These are phyloP conservation scores for Rhodeus uyekii DNA, from an alignment of 2,797 vertebrate genomes.

Conservation along the genomic window DNA sequence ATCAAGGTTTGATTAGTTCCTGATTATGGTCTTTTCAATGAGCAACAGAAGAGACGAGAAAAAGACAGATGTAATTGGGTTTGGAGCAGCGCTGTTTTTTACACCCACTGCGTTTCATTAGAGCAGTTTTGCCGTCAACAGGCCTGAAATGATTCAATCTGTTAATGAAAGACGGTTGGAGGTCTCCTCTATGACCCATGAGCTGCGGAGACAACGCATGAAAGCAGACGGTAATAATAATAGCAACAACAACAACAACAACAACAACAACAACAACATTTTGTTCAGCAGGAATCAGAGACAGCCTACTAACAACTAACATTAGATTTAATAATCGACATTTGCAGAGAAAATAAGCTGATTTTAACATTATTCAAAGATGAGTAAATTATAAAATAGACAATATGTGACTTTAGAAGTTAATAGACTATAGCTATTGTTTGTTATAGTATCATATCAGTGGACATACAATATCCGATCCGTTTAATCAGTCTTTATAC, in stretches of 20 bases:
- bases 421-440: neutral
- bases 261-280: neutral
- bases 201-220: neutral
- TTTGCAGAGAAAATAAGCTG: neutral
- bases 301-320: neutral
- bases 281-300: neutral
- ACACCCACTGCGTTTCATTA: neutral
- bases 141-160: neutral
- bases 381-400: neutral
- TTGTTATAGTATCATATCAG: neutral
- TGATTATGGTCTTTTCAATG: constrained; percentile 12
- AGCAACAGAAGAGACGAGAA: neutral
- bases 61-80: neutral
- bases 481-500: neutral
- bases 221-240: neutral
- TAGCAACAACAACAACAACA: neutral
- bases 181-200: neutral
- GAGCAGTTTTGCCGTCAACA: neutral
- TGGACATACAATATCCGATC: neutral
- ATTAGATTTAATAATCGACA: neutral
- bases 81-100: neutral
- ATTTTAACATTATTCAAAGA: neutral
- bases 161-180: neutral
- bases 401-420: neutral
- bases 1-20: neutral